Conservation (phyloP, 1,140 invertebrate genomes). For the Camponotus floridanus region DNA sequence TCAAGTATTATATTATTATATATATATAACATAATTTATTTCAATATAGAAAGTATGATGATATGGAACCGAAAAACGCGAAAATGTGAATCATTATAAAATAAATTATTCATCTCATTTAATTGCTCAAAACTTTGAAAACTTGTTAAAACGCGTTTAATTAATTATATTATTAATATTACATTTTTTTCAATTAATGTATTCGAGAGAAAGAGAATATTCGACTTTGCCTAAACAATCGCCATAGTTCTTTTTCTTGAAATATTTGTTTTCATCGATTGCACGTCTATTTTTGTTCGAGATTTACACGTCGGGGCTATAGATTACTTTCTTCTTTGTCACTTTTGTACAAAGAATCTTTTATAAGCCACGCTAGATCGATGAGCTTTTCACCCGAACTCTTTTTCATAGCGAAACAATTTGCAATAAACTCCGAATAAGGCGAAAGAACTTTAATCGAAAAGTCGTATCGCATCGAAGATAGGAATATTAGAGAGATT, state of each 20-base stretch:
- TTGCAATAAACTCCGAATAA: neutral
- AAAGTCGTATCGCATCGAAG: neutral
- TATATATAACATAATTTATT: no score
- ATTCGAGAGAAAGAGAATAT: neutral
- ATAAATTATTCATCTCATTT: no score
- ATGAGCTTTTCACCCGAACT: neutral
- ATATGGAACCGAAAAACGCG: no score
- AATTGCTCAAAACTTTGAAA: no score
- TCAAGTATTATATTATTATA: no score
- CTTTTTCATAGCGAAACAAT: constrained; percentile 14
- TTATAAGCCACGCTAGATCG: neutral
- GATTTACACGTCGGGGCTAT: neutral
- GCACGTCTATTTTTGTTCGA: constrained; percentile 10
- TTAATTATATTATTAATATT: neutral
- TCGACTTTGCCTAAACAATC: neutral
- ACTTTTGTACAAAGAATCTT: constrained; percentile 10
- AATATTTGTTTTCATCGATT: neutral
- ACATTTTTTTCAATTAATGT: neutral
- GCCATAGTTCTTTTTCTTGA: neutral
- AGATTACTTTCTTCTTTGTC: constrained; percentile 17
- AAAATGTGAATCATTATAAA: no score
- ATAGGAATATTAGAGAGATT: neutral
- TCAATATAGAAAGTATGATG: no score
- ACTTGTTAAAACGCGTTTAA: no score
- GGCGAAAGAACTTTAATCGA: constrained; percentile 1